Conservation (phyloP, 2,797 vertebrate genomes). For the Propithecus deckenii region DNA sequence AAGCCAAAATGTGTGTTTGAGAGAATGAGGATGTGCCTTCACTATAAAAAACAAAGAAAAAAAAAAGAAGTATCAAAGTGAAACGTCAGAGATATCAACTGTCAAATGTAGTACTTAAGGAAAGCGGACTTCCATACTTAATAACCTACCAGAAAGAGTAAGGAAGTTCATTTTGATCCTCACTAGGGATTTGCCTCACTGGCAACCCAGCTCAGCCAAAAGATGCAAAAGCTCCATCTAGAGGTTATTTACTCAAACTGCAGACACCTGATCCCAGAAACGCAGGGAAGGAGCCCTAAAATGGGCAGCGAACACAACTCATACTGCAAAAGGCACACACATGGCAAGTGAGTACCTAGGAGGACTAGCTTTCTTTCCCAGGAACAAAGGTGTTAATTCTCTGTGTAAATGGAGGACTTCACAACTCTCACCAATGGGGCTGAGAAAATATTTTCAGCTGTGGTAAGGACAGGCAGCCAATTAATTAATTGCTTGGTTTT, state of each 20-base stretch:
- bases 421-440: not conserved
- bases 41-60: too few species aligned
- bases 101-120: too few species aligned
- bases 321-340: not conserved
- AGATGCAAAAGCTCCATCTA: slow-evolving; percentile 20
- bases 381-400: not conserved
- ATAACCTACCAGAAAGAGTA: not conserved
- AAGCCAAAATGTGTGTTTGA: too few species aligned
- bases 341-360: not conserved
- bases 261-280: not conserved
- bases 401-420: not conserved
- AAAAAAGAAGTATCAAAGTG: too few species aligned
- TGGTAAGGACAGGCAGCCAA: not conserved
- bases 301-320: not conserved
- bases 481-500: not conserved
- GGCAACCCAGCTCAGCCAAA: not conserved
- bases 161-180: not conserved
- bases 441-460: not conserved
- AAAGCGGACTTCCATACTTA: too few species aligned
- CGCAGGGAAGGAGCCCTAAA: not conserved
- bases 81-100: too few species aligned
- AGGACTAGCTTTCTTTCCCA: not conserved
- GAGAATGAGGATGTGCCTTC: too few species aligned
- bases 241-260: not conserved
- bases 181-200: not conserved